Evolutionary conservation across 2,888 invertebrate genomes (phyloP), one percentile per base, ranked within the genome.

Genomic region (Sisyra terminalis): DNA sequence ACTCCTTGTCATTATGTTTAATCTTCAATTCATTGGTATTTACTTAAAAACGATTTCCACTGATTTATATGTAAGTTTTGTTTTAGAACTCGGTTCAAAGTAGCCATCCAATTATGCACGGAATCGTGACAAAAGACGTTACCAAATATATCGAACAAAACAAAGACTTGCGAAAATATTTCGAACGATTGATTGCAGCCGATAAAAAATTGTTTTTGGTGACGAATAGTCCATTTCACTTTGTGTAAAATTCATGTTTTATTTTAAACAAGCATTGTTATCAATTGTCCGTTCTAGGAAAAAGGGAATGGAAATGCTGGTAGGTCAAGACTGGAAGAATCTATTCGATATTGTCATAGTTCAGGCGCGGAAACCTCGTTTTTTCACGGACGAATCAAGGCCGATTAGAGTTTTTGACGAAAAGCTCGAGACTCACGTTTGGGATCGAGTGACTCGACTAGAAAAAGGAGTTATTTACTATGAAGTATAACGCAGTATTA

Each of bases 171-270:
- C 68, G 73, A 46, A 68, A 66, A 43, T 87, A 87, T 57, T 80
- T 97, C 50, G 69, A 81, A 47, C 73, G 80, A 52, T 66, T 97
- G 9, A 69, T 73, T 47, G 66, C 70, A 1, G 75, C 77, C 18
- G 75, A 76, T 30, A 96, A 94, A 59, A 87, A 89, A 57, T 67
- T 94, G 49, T 97, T 97, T 62, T 69, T 97, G 44, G 90, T 98
- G 10, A 96, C 97, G 8, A 97, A 97, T 59, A 94, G 94, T 59
- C 94, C 94, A 0, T 94, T 79, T 59, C 81, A 83, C 54, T 97
- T 97, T 70, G 93, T 90, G 92, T 86, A 68, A 77, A 81, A 70
- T 44, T 11, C 24, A 35, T 18, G 29, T 9, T 15, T 16, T 18
- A 15, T 39, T 44, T 11, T 24, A n/a, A 43, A 7, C 7, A 29